Base-by-base conservation (phyloP, 2,888 invertebrate genomes). In the Stenichneumon culpator region DNA sequence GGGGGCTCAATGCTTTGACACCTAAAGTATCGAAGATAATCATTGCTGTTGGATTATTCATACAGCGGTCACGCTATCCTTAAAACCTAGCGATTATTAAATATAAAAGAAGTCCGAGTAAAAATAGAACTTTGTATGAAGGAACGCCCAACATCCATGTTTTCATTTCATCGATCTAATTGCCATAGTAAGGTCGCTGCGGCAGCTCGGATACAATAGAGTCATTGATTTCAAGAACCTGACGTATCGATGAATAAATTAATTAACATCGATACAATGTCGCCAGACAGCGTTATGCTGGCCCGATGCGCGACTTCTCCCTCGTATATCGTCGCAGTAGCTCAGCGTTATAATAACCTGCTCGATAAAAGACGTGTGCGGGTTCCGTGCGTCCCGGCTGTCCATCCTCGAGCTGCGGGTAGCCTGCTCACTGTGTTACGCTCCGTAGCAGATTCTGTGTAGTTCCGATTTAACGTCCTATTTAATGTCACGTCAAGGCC, bases 401-500 rank as follows among this genome's bases (percentile, higher is more conserved):
- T 28, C 25, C 28, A 63, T 74, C 63, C 19, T 54, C 16, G n/a
- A 52, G 67, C 67, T 77, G 77, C 67, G 39, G 77, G 77, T 77
- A 54, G 77, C 25, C 67, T 67, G 22, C 25, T n/a, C 63, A 39
- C n/a, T 16, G 16, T 44, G 16, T 52, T 54, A 67, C 67, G 32
- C 16, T 67, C 44, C 16, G 16, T 3, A 3, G 44, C 44, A 25
- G 50, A 36, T 36, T 50, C 36, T 50, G 50, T 22, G 19, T 4
- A 47, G 75, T 52, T 28, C 14, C 32, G 65, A 50, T 77, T 67
- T 67, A 77, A 77, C 19, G 67, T 36, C 52, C 67, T 54, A 50
- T 28, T 73, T 78, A 60, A 78, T 68, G 67, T 72, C 50, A 25
- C 57, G 25, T 16, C 65, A 60, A 77, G 80, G 63, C 32, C 75